Conservation (phyloP, 2,113 vertebrate genomes). For the Dasyornis broadbenti region DNA sequence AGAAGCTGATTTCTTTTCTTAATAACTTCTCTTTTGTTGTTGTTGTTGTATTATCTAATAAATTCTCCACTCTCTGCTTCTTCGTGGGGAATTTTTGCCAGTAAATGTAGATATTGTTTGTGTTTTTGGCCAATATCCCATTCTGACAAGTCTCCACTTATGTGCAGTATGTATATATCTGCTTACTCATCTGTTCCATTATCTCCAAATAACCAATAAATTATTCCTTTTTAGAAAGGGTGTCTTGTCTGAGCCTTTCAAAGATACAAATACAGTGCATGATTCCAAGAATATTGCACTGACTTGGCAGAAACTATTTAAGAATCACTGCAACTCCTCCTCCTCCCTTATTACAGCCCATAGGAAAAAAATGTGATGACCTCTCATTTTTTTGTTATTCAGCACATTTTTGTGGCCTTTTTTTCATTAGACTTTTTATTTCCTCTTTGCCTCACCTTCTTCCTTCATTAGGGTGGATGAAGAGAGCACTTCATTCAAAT, state of each 20-base stretch:
- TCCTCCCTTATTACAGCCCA: constrained; percentile 4
- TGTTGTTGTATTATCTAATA: background rate
- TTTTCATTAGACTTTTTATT: background rate
- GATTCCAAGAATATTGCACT: background rate
- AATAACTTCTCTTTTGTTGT: background rate
- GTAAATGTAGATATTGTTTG: background rate
- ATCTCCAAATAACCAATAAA: background rate
- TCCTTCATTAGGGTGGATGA: background rate
- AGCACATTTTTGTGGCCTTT: constrained; percentile 36
- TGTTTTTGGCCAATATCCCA: background rate
- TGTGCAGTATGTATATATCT: background rate
- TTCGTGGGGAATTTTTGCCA: background rate
- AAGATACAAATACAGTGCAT: background rate
- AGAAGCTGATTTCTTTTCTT: background rate
- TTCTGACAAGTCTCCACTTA: background rate
- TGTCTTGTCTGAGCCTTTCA: background rate
- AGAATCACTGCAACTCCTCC: background rate
- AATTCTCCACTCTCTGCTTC: background rate
- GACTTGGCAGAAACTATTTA: constrained; percentile 20
- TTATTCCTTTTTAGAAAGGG: background rate
- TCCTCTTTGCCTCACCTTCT: background rate
- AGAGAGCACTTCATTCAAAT: background rate
- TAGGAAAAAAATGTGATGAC: constrained; percentile 47
- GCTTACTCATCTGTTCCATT: background rate
- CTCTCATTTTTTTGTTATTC: constrained; percentile 7